Evolutionary conservation across 2,797 vertebrate species (phyloP), one percentile per base, ranked within the genome.

Genomic region (Cygnus olor): DNA sequence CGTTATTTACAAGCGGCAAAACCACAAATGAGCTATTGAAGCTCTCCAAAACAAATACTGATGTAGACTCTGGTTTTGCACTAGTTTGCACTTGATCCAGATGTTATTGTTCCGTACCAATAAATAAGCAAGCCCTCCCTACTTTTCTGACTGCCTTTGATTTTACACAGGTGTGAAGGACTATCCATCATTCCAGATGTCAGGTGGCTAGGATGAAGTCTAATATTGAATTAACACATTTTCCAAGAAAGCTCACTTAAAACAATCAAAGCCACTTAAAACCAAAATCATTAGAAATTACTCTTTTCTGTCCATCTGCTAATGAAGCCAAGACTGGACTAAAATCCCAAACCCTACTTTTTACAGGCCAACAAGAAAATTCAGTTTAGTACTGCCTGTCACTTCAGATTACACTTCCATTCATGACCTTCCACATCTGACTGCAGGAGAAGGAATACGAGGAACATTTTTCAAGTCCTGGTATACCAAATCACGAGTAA

Each of bases 1-100:
- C 66, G 70, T 91, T 96, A 89, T 88, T 94, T 92, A 92, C 88
- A 96, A 96, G 77, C 71, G 89, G 47, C 45, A 92, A 95, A 96
- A 85, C 87, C 94, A 93, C 91, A 95, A 96, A 88, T 34, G 78
- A 86, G 57, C 61, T 92, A 70, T 0, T 70, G 56, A 89, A 70
- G 49, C 91, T 79, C 80, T 96, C 85, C 93, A 94, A 95, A 93
- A 94, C 77, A 94, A 96, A 91, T 80, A 88, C n/a, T 57, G 72
- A 93, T 60, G 68, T 9, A 88, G 54, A 73, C 85, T 81, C 56
- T 90, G 63, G 18, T 88, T 95, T 80, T 93, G 77, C 71, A 79
- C 32, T 61, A 86, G 56, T 36, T 40, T 88, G 71, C 40, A 80
- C 83, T 91, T 93, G 47, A 53, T 88, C 92, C 40, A 79, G 63